phyloP scores from a whole-genome alignment of 2,113 vertebrate genomes.

The Australoheros scitulus region DNA sequence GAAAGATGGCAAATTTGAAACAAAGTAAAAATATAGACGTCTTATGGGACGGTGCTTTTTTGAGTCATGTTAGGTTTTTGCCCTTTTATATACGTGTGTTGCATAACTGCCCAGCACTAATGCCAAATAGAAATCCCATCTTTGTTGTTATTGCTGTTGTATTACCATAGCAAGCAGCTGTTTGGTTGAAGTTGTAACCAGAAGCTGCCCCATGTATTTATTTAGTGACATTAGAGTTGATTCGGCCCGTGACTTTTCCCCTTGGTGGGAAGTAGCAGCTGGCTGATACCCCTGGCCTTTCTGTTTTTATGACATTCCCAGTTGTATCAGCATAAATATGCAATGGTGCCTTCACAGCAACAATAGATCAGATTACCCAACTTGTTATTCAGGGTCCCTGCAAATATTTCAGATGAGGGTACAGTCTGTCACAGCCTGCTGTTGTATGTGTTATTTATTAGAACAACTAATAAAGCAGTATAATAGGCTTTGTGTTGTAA shows the following conservation, averaged over 20 bases:
- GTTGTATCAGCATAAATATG: slow-evolving; percentile 27
- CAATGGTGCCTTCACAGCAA: slow-evolving; percentile 62
- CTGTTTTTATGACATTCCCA: slow-evolving; percentile 21
- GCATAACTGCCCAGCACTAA: not conserved
- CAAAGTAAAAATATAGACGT: not conserved
- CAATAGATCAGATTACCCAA: slow-evolving; percentile 31
- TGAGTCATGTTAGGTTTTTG: not conserved
- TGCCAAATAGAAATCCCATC: not conserved
- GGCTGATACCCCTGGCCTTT: slow-evolving; percentile 21
- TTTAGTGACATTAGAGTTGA: slow-evolving; percentile 12
- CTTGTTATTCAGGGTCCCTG: slow-evolving; percentile 14
- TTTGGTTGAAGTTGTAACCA: slow-evolving; percentile 6
- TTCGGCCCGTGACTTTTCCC: not conserved
- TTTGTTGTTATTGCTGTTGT: slow-evolving; percentile 1
- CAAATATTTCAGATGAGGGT: slow-evolving; percentile 4
- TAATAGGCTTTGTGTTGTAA: not conserved
- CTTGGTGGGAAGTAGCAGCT: slow-evolving; percentile 28
- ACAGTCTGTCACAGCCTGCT: not conserved
- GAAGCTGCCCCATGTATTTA: not conserved
- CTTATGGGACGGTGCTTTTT: not conserved
- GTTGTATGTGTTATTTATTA: not conserved
- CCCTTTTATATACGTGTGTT: slow-evolving; percentile 4
- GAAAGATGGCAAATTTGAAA: not conserved
- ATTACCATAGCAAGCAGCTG: not conserved
- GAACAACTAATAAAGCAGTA: not conserved